Conservation (phyloP, 2,113 vertebrate genomes). For the Dascyllus trimaculatus region DNA sequence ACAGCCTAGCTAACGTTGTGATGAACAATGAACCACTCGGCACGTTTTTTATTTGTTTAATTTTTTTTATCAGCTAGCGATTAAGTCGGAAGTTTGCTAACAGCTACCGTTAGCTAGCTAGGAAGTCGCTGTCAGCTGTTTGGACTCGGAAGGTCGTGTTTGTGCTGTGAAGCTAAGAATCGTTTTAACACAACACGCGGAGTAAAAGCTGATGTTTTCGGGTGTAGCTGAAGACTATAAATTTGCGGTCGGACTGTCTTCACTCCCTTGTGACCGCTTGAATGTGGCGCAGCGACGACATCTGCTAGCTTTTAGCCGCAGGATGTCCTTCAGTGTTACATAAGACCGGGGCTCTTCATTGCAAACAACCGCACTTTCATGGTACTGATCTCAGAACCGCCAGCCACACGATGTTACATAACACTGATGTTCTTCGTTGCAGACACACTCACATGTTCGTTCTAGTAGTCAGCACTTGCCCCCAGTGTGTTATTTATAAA, state of each 20-base stretch:
- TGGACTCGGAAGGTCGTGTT: accelerated
- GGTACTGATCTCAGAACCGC: too few species aligned
- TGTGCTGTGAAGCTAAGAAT: too few species aligned
- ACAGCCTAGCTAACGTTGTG: not conserved
- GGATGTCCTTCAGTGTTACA: slow-evolving; percentile 34
- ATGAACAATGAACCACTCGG: not conserved
- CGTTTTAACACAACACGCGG: too few species aligned
- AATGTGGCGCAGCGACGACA: slow-evolving; percentile 38
- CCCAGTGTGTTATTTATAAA: too few species aligned
- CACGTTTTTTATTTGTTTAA: too few species aligned
- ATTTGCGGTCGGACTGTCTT: accelerated
- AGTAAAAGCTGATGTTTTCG: too few species aligned
- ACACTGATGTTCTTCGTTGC: too few species aligned
- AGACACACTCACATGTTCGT: too few species aligned
- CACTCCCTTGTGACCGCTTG: not conserved
- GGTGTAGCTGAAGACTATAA: not conserved
- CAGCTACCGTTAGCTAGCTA: slow-evolving; percentile 8
- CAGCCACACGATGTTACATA: too few species aligned
- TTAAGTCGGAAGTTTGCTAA: slow-evolving; percentile 30
- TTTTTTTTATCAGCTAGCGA: too few species aligned
- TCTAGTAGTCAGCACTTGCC: not conserved
- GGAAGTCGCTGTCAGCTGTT: too few species aligned
- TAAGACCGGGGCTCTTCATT: not conserved
- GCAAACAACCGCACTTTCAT: accelerated
- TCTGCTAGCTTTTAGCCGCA: slow-evolving; percentile 3